Evolutionary conservation across 1,140 invertebrate genomes (phyloP).

Genomic region (Aphis craccivora): DNA sequence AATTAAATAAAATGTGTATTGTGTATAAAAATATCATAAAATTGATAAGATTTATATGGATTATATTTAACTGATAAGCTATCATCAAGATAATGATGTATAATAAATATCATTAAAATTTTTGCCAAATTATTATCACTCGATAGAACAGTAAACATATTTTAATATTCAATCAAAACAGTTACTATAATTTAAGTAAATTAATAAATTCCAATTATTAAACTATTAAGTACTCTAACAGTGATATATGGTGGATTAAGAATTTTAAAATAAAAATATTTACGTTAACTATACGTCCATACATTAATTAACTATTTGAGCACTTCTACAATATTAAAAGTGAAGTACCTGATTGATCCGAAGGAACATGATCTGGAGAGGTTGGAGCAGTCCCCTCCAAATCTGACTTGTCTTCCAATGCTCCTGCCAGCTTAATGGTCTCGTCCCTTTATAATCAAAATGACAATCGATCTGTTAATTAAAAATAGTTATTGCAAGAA

Average conservation of each 20-base stretch:
- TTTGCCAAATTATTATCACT: neutral
- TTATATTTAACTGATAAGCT: conserved; percentile 29
- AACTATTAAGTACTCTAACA: neutral
- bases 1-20: neutral
- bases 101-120: neutral
- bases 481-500: neutral
- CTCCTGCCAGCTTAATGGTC: conserved; percentile 48
- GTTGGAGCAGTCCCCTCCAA: conserved; percentile 51
- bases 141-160: neutral
- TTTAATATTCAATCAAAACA: neutral
- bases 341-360: conserved; percentile 47
- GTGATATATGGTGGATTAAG: neutral
- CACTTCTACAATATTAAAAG: neutral
- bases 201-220: neutral
- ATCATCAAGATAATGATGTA: conserved; percentile 20
- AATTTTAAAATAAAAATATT: neutral
- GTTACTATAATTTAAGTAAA: neutral
- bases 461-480: neutral
- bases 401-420: conserved; percentile 55
- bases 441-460: neutral
- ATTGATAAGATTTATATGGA: conserved; percentile 13
- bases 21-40: neutral
- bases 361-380: conserved; percentile 53
- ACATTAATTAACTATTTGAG: neutral
- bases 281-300: neutral